Evolutionary conservation across 2,113 vertebrate genomes (phyloP).

Genomic region (Aythya baeri): DNA sequence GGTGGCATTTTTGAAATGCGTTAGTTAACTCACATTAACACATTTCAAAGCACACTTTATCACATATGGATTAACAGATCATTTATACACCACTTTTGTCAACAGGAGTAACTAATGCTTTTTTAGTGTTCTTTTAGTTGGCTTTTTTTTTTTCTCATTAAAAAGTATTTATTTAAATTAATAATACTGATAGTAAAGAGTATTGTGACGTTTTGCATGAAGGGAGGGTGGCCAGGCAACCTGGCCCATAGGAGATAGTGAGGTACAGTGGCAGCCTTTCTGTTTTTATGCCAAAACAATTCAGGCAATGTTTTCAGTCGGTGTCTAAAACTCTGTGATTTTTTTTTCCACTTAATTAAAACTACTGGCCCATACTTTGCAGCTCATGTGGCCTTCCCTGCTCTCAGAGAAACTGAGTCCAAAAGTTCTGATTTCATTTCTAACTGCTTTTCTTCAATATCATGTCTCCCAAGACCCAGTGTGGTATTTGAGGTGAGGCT

Average conservation of each 20-base stretch:
- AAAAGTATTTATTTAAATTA: background rate
- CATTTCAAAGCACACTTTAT: background rate
- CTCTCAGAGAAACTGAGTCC: background rate
- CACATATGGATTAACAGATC: background rate
- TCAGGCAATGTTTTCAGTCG: background rate
- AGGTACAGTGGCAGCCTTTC: background rate
- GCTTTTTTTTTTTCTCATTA: background rate
- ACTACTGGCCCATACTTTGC: background rate
- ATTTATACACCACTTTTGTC: background rate
- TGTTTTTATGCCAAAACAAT: background rate
- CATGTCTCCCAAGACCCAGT: accelerated
- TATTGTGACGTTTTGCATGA: background rate
- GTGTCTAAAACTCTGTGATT: background rate
- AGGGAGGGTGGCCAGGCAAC: background rate
- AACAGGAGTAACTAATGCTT: background rate
- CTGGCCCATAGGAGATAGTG: background rate
- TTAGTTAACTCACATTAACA: background rate
- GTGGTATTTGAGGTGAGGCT: background rate
- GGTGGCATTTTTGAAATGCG: background rate
- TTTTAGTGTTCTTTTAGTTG: background rate
- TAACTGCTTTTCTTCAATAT: background rate
- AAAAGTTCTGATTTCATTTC: background rate
- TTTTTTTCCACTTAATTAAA: background rate
- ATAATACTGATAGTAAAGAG: background rate
- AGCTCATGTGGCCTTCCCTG: background rate